phyloP scores from a whole-genome alignment of 2,797 vertebrate genomes.

The Girardinus metallicus region DNA sequence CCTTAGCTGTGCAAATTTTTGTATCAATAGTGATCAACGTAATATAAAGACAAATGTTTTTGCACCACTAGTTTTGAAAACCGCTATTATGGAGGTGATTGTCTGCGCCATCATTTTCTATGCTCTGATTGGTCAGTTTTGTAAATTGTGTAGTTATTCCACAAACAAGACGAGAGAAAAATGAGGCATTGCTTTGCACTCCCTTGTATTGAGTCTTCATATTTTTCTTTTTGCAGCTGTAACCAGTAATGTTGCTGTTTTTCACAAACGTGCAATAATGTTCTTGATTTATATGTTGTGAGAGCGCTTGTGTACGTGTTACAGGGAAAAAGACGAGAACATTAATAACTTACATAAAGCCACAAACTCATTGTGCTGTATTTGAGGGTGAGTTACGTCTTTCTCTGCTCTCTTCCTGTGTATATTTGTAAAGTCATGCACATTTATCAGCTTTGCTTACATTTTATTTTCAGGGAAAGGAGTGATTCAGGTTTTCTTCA shows the following conservation, averaged over 20 bases:
- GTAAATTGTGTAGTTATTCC: background rate
- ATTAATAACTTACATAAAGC: background rate
- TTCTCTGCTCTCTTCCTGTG: background rate
- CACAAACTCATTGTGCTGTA: background rate
- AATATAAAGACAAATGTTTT: background rate
- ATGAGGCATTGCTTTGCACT: background rate
- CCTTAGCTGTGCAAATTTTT: background rate
- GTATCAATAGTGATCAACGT: background rate
- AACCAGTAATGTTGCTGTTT: too few species aligned
- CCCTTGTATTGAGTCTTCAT: background rate
- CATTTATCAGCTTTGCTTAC: constrained; percentile 9
- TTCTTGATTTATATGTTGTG: background rate
- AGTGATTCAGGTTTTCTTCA: constrained; percentile 11
- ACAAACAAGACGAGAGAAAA: background rate
- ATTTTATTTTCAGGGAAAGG: background rate
- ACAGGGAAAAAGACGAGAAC: background rate
- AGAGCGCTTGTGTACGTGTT: background rate
- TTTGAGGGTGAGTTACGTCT: background rate
- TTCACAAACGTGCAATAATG: background rate
- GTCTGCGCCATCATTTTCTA: background rate
- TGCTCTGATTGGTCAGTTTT: background rate
- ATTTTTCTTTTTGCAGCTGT: background rate
- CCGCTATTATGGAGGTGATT: background rate
- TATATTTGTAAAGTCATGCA: constrained; percentile 2
- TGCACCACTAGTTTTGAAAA: background rate